phyloP scores from a whole-genome alignment of 2,888 invertebrate genomes.

The Netelia inedita region DNA sequence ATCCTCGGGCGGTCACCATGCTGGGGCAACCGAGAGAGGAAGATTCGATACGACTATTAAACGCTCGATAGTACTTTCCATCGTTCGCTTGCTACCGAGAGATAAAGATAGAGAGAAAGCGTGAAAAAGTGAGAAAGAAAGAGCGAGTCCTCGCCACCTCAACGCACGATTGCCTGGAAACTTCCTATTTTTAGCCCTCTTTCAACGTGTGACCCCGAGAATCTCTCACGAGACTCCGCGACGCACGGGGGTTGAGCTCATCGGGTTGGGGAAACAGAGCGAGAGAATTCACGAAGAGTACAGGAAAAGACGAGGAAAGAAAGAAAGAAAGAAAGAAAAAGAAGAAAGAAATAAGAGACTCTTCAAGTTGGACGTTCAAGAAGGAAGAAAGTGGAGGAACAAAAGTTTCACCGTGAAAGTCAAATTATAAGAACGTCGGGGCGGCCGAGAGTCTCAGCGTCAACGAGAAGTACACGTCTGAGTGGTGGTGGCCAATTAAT shows the following conservation, averaged over 20 bases:
- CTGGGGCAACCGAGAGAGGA: not conserved
- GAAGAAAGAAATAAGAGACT: not conserved
- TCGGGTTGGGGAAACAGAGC: conserved; percentile 62
- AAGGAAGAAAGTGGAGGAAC: conserved; percentile 41
- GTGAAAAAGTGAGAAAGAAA: not conserved
- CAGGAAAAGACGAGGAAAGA: conserved; percentile 8
- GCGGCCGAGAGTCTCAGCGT: conserved; percentile 48
- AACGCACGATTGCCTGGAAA: conserved; percentile 65
- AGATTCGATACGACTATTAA: conserved; percentile 16
- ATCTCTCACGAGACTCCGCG: conserved; percentile 60
- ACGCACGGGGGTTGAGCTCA: conserved; percentile 51
- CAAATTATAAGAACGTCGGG: conserved; percentile 12
- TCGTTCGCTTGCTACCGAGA: not conserved
- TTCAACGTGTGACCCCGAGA: conserved; percentile 57
- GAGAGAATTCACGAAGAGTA: conserved; percentile 46
- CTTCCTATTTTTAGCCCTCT: conserved; percentile 68
- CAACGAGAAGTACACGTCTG: conserved; percentile 53
- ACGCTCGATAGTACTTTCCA: not conserved
- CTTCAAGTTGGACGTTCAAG: conserved; percentile 9
- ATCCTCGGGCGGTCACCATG: not conserved
- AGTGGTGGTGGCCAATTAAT: conserved; percentile 65
- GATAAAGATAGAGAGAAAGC: not conserved
- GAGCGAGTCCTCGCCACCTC: conserved; percentile 41
- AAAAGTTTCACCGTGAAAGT: conserved; percentile 49
- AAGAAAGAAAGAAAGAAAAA: not conserved